Evolutionary conservation across 2,888 invertebrate genomes (phyloP), one percentile per base, ranked within the genome.

Genomic region (Melinaea menophilus): DNA sequence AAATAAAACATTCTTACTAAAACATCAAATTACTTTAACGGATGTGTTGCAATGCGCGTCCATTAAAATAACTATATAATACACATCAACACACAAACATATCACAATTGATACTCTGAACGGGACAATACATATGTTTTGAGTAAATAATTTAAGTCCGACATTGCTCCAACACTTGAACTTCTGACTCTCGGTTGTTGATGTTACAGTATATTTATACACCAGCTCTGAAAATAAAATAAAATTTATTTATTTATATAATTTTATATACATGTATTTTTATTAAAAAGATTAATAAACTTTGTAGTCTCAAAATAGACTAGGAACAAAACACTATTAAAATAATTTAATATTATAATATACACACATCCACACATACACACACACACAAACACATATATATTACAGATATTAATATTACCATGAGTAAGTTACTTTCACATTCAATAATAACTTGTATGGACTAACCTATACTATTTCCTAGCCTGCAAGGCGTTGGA

Each of bases 401-500:
- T 31, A 41, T 33, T 54, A 33, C 22, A 22, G 22, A 22, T 22
- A 22, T 22, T 22, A 22, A 22, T 22, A 22, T 22, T 22, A 22
- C 22, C 22, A 22, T 22, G 22, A 48, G n/a, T 4, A 9, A 48
- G 12, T 2, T 13, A 22, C 48, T 9, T 1, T 31, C 13, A 51
- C 31, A n/a, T 9, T 48, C 11, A 12, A 48, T 22, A 48, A 11
- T 13, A 4, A 51, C 5, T 2, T 7, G 13, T 51, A 51, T 13
- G 31, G 7, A 51, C 51, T 51, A 31, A 51, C 51, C 37, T 31
- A 55, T 54, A 73, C 71, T 95, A 97, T 95, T 97, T 97, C 87
- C 95, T 94, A 80, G 95, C 96, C 86, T 97, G 96, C 78, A 98
- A 88, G 61, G 97, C 96, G 79, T 96, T 97, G 67, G 97, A 95